phyloP scores from a whole-genome alignment of 2,113 vertebrate genomes.

The Odontesthes bonariensis region DNA sequence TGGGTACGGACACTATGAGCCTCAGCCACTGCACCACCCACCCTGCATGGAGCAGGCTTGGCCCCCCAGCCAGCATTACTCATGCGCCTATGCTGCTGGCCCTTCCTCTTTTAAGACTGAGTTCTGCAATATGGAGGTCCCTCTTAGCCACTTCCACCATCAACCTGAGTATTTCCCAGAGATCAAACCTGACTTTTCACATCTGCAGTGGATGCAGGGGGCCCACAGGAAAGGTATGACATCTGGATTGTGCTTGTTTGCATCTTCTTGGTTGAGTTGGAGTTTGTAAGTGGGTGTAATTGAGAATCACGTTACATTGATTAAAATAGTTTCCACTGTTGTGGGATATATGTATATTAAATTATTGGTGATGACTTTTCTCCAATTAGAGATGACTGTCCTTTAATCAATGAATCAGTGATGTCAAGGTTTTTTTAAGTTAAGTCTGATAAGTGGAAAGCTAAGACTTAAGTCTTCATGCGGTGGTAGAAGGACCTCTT shows the following conservation, averaged over 20 bases:
- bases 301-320: neutral
- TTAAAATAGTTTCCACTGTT: neutral
- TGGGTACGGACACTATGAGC: slow-evolving; percentile 86
- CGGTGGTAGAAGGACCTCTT: slow-evolving; percentile 7
- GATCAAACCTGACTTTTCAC: slow-evolving; percentile 89
- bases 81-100: slow-evolving; percentile 88
- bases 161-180: slow-evolving; percentile 91
- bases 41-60: slow-evolving; percentile 95
- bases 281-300: neutral
- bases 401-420: slow-evolving; percentile 44
- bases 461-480: slow-evolving; percentile 42
- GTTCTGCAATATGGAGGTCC: slow-evolving; percentile 91
- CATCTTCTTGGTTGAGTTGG: neutral
- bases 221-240: slow-evolving; percentile 93
- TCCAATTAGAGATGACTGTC: neutral
- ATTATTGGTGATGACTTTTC: neutral
- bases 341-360: neutral
- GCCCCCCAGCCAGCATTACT: slow-evolving; percentile 89
- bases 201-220: slow-evolving; percentile 91
- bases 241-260: neutral
- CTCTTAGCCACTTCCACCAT: slow-evolving; percentile 89
- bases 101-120: slow-evolving; percentile 88
- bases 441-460: slow-evolving; percentile 46
- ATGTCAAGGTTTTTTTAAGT: slow-evolving; percentile 42
- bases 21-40: slow-evolving; percentile 88